phyloP scores from a whole-genome alignment of 2,113 vertebrate species.

The Drymodes brunneopygia region DNA sequence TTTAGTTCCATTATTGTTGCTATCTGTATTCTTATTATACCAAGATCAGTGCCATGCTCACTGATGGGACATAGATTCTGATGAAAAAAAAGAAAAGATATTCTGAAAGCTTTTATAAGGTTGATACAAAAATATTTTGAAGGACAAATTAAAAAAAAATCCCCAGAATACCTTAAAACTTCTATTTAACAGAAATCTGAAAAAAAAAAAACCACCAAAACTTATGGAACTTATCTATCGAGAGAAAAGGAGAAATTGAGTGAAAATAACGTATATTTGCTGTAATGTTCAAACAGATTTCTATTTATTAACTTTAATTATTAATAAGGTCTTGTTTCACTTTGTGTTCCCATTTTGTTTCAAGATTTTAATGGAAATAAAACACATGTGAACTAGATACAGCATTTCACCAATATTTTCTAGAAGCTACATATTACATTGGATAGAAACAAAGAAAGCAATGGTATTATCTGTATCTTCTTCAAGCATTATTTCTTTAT shows the following conservation, averaged over 20 bases:
- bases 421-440: background rate
- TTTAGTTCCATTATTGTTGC: background rate
- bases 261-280: background rate
- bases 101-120: background rate
- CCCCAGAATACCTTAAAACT: background rate
- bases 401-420: constrained; percentile 11
- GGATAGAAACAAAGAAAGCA: background rate
- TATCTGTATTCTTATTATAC: background rate
- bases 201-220: background rate
- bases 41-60: background rate
- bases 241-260: background rate
- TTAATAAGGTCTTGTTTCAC: background rate
- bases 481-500: background rate
- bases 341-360: background rate
- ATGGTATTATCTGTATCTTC: background rate
- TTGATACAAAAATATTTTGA: background rate
- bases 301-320: background rate
- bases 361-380: background rate
- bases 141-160: background rate
- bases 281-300: background rate
- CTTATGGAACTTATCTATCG: background rate
- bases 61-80: background rate
- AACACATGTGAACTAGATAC: background rate
- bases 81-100: background rate
- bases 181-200: background rate